A percentile compares a stretch with the other conserved stretches of the same genome.
These are phyloP conservation scores for Pangasius sanitwongsei DNA, from an alignment of 2,797 vertebrate genomes.

Conservation along the genomic window DNA sequence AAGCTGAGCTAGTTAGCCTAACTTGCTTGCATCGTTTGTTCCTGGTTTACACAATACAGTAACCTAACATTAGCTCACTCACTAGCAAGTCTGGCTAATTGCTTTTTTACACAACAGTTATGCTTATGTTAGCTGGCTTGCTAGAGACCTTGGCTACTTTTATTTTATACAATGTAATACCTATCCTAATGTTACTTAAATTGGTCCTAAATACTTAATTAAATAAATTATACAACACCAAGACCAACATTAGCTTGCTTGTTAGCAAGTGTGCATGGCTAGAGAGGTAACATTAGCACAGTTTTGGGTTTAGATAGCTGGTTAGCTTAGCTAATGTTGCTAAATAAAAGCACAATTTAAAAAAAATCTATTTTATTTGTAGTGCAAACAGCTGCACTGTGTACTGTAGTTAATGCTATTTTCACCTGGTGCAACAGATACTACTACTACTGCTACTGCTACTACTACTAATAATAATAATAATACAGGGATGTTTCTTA, in stretches of 20 bases:
- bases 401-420: neutral
- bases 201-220: neutral
- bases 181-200: neutral
- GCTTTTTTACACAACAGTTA: neutral
- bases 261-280: neutral
- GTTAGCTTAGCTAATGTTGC: neutral
- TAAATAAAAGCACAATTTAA: neutral
- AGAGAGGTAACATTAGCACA: neutral
- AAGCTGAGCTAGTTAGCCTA: neutral
- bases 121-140: neutral
- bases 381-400: neutral
- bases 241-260: neutral
- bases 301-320: neutral
- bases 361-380: neutral
- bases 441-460: no score
- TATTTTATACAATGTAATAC: neutral
- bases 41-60: neutral
- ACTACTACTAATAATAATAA: neutral
- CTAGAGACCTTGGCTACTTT: neutral
- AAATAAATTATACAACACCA: neutral
- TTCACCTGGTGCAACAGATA: constrained; percentile 13
- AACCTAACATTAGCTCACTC: neutral
- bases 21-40: no score
- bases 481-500: neutral
- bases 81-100: neutral